phyloP scores from a whole-genome alignment of 2,797 vertebrate genomes.

The Podarcis siculus region DNA sequence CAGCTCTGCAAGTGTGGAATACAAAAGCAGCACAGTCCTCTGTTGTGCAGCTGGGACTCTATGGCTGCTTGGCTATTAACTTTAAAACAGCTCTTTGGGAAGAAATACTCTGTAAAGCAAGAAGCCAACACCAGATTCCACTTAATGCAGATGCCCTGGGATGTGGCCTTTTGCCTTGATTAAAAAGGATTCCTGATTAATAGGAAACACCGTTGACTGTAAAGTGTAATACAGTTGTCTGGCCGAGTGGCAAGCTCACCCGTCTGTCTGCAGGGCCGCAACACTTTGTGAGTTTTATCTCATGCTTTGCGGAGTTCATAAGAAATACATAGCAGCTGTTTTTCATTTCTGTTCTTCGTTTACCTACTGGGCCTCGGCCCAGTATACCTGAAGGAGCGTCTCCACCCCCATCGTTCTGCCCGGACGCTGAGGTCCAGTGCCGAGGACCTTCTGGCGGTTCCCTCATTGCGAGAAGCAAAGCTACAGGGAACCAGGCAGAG shows the following conservation, averaged over 20 bases:
- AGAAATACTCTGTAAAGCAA: slow-evolving; percentile 24
- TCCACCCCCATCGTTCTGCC: too few species aligned
- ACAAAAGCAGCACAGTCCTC: background rate
- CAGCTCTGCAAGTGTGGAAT: background rate
- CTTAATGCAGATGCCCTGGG: background rate
- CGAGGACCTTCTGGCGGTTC: too few species aligned
- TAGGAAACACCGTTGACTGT: slow-evolving; percentile 4
- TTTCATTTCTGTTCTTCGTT: background rate
- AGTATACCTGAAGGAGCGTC: too few species aligned
- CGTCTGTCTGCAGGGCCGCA: slow-evolving; percentile 33
- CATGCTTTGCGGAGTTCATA: slow-evolving; percentile 51
- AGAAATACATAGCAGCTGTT: slow-evolving; percentile 47
- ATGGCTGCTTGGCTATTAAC: slow-evolving; percentile 1
- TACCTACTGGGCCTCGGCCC: background rate
- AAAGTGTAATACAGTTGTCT: slow-evolving; percentile 49
- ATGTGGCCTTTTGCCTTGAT: slow-evolving; percentile 23
- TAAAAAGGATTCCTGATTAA: slow-evolving; percentile 1
- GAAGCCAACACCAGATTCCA: slow-evolving; percentile 18
- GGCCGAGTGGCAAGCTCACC: slow-evolving; percentile 24
- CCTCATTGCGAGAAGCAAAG: too few species aligned
- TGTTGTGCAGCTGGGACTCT: background rate
- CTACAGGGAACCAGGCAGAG: too few species aligned
- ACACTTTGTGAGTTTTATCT: background rate
- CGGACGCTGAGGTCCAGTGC: too few species aligned
- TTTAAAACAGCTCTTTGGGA: background rate